Conservation (phyloP, 1,140 invertebrate genomes). For the Meloidogyne hapla region DNA sequence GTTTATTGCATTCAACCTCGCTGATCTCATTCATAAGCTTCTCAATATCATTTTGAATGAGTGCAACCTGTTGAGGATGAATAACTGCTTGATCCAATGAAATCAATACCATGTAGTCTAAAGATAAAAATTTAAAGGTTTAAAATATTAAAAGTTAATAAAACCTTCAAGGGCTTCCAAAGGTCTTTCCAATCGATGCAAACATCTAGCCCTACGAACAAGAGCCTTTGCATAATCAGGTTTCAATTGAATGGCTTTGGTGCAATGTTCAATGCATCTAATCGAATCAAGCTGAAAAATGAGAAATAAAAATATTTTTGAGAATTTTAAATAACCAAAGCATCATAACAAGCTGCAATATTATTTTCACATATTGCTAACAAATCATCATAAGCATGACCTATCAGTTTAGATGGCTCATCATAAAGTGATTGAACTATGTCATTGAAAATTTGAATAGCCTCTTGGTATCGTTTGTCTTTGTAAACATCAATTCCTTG, state of each 20-base stretch:
- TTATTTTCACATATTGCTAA: constrained; percentile 22
- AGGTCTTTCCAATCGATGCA: constrained; percentile 8
- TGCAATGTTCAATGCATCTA: constrained; percentile 14
- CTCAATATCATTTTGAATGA: constrained; percentile 22
- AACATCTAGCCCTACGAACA: constrained; percentile 4
- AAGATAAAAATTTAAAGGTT: background rate
- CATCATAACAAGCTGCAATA: constrained; percentile 21
- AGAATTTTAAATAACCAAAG: constrained; percentile 14
- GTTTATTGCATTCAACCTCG: background rate
- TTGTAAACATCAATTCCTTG: constrained; percentile 21
- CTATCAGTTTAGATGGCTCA: background rate
- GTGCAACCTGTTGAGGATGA: background rate
- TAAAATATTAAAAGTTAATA: background rate
- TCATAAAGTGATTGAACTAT: constrained; percentile 3
- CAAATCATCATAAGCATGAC: background rate
- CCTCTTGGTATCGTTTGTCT: constrained; percentile 12
- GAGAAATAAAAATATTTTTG: background rate
- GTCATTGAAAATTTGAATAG: constrained; percentile 17
- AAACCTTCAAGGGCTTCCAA: constrained; percentile 5
- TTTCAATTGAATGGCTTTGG: constrained; percentile 9
- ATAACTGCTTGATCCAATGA: background rate
- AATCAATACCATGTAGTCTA: constrained; percentile 17
- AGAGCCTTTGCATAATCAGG: constrained; percentile 22
- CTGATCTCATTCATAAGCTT: background rate
- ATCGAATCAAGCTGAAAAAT: background rate